A percentile compares a stretch with the other conserved stretches of the same genome.
These are phyloP conservation scores for Troides aeacus DNA, from an alignment of 2,888 invertebrate genomes.

Conservation along the genomic window DNA sequence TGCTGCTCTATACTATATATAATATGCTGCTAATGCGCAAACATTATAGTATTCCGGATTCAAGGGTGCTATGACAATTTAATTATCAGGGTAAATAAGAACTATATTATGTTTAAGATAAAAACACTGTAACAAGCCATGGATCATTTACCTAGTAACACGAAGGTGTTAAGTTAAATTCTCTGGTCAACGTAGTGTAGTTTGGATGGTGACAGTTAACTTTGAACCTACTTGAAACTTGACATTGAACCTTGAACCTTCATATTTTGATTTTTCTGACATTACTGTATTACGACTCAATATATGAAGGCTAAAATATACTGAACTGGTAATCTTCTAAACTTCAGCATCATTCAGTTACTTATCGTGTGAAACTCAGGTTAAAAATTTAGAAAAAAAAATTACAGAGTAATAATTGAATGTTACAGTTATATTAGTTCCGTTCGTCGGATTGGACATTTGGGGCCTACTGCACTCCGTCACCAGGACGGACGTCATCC, in stretches of 20 bases:
- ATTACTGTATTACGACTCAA: not conserved
- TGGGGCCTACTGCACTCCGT: constrained; percentile 89
- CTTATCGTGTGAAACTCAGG: not conserved
- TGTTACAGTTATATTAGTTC: constrained; percentile 85
- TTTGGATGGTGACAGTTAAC: not conserved
- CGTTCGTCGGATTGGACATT: constrained; percentile 89
- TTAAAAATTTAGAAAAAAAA: not conserved
- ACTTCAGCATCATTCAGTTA: not conserved
- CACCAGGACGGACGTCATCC: constrained; percentile 85
- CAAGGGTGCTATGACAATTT: too few relatives aligned
- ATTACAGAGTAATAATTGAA: not conserved
- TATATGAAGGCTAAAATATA: not conserved
- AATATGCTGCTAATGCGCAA: too few relatives aligned
- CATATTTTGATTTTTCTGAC: not conserved
- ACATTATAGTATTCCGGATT: too few relatives aligned
- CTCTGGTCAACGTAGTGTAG: not conserved
- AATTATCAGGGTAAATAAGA: too few relatives aligned
- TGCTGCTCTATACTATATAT: too few relatives aligned
- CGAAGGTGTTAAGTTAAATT: not conserved
- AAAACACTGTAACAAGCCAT: too few relatives aligned
- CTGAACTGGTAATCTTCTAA: not conserved
- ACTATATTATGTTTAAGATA: too few relatives aligned
- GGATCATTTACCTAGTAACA: not conserved
- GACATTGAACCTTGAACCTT: not conserved
- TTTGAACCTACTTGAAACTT: not conserved